These are phyloP conservation scores for Crossaster papposus DNA, from an alignment of 53 echinoderm and acorn worm species.

Conservation along the genomic window DNA sequence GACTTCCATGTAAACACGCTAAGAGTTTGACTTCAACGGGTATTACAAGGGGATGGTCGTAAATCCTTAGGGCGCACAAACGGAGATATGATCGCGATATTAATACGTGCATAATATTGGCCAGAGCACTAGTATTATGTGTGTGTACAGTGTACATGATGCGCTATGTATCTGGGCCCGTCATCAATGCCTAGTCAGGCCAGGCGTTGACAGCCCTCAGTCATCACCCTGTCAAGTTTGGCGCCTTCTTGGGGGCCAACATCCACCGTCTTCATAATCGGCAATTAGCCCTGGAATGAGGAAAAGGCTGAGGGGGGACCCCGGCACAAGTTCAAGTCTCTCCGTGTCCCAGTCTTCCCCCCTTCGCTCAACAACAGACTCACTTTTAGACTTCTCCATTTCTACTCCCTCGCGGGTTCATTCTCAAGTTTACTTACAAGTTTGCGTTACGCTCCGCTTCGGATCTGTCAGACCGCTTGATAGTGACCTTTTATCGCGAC, in stretches of 20 bases:
- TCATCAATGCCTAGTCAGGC: slow-evolving; percentile 49
- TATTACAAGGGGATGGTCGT: slow-evolving; percentile 17
- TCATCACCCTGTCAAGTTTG: slow-evolving; percentile 51
- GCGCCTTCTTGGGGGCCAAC: slow-evolving; percentile 59
- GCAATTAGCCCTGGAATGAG: slow-evolving; percentile 61
- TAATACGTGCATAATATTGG: slow-evolving; percentile 27
- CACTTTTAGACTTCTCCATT: background rate
- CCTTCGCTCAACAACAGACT: slow-evolving; percentile 42
- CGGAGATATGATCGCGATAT: slow-evolving; percentile 42
- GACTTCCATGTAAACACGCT: background rate
- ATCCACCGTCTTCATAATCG: slow-evolving; percentile 61
- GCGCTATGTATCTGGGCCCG: slow-evolving; percentile 35
- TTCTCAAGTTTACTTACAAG: slow-evolving; percentile 28
- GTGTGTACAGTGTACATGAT: background rate
- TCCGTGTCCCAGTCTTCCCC: slow-evolving; percentile 18
- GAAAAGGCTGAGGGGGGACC: slow-evolving; percentile 28
- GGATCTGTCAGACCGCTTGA: slow-evolving; percentile 59
- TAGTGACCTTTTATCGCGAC: slow-evolving; percentile 41
- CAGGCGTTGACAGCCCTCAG: slow-evolving; percentile 48
- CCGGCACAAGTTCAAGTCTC: slow-evolving; percentile 17
- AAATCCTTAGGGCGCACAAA: background rate
- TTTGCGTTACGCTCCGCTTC: slow-evolving; percentile 58
- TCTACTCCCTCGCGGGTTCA: background rate
- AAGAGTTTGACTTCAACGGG: background rate
- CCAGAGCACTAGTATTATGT: background rate